Evolutionary conservation across 2,888 invertebrate genomes (phyloP).

Genomic region (Magallana nippona): DNA sequence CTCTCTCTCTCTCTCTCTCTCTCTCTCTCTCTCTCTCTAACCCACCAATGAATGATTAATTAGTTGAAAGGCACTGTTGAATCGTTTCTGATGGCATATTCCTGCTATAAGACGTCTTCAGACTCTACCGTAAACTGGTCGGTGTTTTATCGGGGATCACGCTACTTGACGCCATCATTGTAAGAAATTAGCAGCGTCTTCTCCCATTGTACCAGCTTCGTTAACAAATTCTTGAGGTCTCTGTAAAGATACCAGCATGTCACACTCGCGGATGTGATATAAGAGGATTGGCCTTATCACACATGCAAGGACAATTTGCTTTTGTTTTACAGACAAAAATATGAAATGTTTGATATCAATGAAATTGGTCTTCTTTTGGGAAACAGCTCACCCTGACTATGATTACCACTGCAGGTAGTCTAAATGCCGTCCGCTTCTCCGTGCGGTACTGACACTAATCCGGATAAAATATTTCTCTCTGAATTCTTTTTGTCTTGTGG

Average conservation of each 20-base stretch:
- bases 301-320: background rate
- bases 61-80: background rate
- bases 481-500: constrained; percentile 3
- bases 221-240: constrained; percentile 20
- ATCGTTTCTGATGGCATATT: background rate
- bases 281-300: background rate
- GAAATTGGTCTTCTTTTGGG: background rate
- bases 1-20: constrained; percentile 32
- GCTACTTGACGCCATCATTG: constrained; percentile 24
- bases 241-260: constrained; percentile 22
- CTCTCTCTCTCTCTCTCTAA: background rate
- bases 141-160: background rate
- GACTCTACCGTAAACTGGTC: background rate
- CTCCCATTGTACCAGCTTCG: constrained; percentile 10
- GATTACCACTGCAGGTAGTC: constrained; percentile 27
- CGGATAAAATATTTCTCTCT: constrained; percentile 19
- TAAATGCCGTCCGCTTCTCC: background rate
- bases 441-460: constrained; percentile 30
- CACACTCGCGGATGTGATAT: background rate
- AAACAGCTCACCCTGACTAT: background rate
- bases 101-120: background rate
- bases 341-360: constrained; percentile 10
- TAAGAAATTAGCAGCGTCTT: constrained; percentile 18
- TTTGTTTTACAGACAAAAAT: constrained; percentile 30
- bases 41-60: background rate